phyloP scores from a whole-genome alignment of 2,797 vertebrate species.

The Mus spretus region DNA sequence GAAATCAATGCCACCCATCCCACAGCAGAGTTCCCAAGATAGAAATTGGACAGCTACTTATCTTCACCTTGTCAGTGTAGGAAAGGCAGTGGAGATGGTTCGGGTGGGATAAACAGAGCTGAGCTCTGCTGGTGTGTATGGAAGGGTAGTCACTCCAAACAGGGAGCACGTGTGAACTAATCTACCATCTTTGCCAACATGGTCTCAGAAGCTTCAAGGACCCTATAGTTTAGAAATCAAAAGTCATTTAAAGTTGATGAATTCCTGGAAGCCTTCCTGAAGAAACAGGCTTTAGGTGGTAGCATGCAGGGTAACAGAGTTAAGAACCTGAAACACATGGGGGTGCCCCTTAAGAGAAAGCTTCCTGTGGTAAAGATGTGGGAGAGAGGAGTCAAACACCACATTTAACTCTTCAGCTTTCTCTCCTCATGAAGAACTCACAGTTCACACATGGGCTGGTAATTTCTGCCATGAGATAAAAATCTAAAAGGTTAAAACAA shows the following conservation, averaged over 20 bases:
- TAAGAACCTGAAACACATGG: neutral
- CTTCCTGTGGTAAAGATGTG: neutral
- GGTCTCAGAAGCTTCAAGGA: neutral
- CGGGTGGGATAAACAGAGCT: neutral
- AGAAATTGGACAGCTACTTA: neutral
- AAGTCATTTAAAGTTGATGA: neutral
- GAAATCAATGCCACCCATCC: neutral
- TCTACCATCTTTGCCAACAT: neutral
- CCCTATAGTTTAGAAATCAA: neutral
- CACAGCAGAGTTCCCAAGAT: neutral
- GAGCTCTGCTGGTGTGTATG: neutral
- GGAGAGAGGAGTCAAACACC: neutral
- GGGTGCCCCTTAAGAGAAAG: neutral
- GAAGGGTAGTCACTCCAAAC: neutral
- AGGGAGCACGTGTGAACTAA: neutral
- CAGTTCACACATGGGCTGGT: neutral
- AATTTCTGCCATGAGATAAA: conserved; percentile 43
- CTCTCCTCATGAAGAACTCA: conserved; percentile 27
- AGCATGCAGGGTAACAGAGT: neutral
- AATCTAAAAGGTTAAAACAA: conserved; percentile 27
- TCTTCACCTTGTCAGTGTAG: neutral
- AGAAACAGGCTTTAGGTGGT: neutral
- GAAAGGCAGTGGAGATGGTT: neutral
- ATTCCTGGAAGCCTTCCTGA: neutral
- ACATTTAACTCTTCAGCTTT: neutral